A percentile compares a stretch with the other conserved stretches of the same genome.
Evolutionary conservation across 1,140 invertebrate genomes (phyloP).

Genomic region (Eumaeus atala): DNA sequence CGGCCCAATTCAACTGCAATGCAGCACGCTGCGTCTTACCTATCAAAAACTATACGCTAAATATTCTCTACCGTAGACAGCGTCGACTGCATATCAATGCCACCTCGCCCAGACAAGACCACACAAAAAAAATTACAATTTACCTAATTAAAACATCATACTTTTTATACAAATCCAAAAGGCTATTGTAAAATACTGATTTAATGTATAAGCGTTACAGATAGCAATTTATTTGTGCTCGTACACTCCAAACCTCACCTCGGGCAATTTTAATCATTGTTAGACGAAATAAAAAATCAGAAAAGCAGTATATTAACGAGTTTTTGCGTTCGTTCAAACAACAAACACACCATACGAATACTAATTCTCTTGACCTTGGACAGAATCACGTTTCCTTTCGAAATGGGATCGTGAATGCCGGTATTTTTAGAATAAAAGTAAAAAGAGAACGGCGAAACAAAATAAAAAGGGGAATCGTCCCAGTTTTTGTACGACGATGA

Average conservation of each 20-base stretch:
- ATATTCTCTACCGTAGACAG: too few species aligned
- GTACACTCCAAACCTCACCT: constrained; percentile 24
- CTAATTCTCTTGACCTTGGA: constrained; percentile 67
- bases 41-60: too few species aligned
- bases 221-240: too few species aligned
- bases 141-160: too few species aligned
- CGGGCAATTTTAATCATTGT: constrained; percentile 49
- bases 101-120: too few species aligned
- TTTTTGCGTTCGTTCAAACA: constrained; percentile 68
- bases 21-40: too few species aligned
- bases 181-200: too few species aligned
- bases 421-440: constrained; percentile 71
- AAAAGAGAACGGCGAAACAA: constrained; percentile 57
- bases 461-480: constrained; percentile 63
- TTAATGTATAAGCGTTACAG: too few species aligned
- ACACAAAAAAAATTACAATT: too few species aligned
- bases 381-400: constrained; percentile 70
- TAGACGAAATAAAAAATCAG: constrained; percentile 45
- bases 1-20: too few species aligned
- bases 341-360: constrained; percentile 65
- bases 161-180: too few species aligned
- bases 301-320: constrained; percentile 60
- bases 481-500: constrained; percentile 41
- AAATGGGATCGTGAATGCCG: constrained; percentile 67
- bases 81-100: too few species aligned